These are phyloP conservation scores for Panthera tigris DNA, from an alignment of 2,113 vertebrate species.

Conservation along the genomic window DNA sequence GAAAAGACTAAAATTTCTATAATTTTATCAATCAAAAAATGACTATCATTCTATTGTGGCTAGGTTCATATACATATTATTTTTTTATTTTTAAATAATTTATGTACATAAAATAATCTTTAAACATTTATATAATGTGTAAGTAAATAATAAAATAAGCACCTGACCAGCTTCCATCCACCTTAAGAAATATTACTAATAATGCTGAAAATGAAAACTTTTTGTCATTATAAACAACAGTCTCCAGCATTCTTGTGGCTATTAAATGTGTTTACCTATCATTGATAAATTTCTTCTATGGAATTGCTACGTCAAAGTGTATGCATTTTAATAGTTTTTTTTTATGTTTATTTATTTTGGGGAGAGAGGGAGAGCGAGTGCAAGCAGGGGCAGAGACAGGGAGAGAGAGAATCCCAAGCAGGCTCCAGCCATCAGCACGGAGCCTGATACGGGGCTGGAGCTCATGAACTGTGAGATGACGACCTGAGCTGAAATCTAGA, in stretches of 20 bases:
- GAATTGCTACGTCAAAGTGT: background rate
- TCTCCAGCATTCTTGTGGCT: background rate
- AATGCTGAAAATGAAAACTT: background rate
- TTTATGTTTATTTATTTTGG: too few relatives aligned
- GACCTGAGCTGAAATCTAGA: too few relatives aligned
- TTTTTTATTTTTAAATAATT: background rate
- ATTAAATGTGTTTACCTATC: background rate
- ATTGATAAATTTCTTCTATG: background rate
- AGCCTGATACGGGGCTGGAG: too few relatives aligned
- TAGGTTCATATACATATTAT: background rate
- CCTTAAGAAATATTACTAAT: background rate
- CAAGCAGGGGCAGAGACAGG: too few relatives aligned
- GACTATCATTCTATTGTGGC: background rate
- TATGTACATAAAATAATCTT: background rate
- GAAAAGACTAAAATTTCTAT: background rate
- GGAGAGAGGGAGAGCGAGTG: too few relatives aligned
- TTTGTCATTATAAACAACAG: background rate
- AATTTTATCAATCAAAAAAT: slow-evolving; percentile 1
- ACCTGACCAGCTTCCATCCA: background rate
- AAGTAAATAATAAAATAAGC: background rate
- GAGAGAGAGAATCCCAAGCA: too few relatives aligned
- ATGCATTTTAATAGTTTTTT: background rate
- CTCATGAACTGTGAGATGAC: too few relatives aligned
- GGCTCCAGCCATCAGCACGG: too few relatives aligned
- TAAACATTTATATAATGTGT: background rate